Evolutionary conservation across 2,113 vertebrate genomes (phyloP).

Genomic region (Chionis minor): DNA sequence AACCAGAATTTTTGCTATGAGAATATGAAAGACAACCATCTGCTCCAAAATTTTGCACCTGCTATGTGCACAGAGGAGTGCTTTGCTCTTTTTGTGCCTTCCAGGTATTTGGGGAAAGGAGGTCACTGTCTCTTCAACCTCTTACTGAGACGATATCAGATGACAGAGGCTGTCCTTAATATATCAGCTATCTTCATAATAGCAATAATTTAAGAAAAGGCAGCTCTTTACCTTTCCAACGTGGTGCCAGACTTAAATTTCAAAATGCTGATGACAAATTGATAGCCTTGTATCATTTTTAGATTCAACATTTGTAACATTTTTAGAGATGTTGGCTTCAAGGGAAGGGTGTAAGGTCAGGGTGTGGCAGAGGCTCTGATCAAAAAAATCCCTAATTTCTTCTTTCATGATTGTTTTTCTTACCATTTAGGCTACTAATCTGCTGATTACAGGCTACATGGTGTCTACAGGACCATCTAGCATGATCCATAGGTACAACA

Average conservation of each 20-base stretch:
- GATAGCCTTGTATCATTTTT: neutral
- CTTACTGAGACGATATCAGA: neutral
- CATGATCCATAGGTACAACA: neutral
- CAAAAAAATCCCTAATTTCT: neutral
- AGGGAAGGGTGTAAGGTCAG: neutral
- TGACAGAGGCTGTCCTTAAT: neutral
- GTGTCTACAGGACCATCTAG: neutral
- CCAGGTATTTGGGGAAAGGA: neutral
- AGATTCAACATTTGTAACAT: too few species aligned
- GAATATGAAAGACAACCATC: neutral
- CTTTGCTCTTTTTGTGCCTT: neutral
- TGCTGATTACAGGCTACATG: neutral
- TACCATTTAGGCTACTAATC: neutral
- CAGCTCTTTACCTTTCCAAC: neutral
- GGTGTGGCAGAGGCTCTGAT: neutral
- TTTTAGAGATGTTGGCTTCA: neutral
- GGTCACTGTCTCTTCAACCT: neutral
- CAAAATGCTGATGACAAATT: neutral
- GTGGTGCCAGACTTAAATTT: neutral
- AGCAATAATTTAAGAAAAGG: neutral
- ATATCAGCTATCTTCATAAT: neutral
- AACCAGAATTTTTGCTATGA: neutral
- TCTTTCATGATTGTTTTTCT: neutral
- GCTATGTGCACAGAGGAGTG: neutral
- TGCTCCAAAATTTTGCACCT: neutral